Base-by-base conservation (phyloP, 2,888 invertebrate species). In the Heliconius charithonia region DNA sequence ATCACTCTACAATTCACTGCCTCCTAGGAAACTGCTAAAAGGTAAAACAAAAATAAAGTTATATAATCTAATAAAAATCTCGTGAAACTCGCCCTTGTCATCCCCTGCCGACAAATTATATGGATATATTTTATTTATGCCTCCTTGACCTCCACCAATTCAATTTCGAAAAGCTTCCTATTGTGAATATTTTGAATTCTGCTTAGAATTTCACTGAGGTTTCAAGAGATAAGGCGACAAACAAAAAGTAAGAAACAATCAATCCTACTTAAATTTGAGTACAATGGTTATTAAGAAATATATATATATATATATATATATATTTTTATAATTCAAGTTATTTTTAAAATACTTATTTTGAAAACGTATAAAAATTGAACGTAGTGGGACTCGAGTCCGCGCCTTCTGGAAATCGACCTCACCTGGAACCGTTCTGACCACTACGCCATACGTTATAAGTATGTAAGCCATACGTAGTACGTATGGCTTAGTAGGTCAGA, bases 101-200 rank as follows among this genome's bases (percentile, higher is more conserved):
- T 45, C 41, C 22, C 41, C 69, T 25, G 69, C 25, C 69, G 9
- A 16, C 19, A 63, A 45, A 22, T 9, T 7, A 19, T 51, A 16
- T 27, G 22, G 45, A 32, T 13, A 72, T 72, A 72, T 56, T 56
- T 72, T 72, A 32, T 51, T 72, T 72, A 56, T 29, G 56, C 71
- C 56, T 71, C 56, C 56, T 56, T 69, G 69, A 69, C 69, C 69
- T 69, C 41, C 25, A 69, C 25, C 69, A 69, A 41, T 45, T 41
- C 69, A 41, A 69, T 69, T 69, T 41, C 41, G 25, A 41, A 69
- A 69, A 69, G 41, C 69, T 69, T 22, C 37, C 67, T 41, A 6
- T 41, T 41, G 25, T 41, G 41, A 67, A 25, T n/a, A 41, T 25
- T 67, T 67, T 37, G 22, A 41, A 37, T n/a, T 41, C 37, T 67